Evolutionary conservation across 2,113 vertebrate species (phyloP), one percentile per base, ranked within the genome.

Genomic region (Albula glossodonta): DNA sequence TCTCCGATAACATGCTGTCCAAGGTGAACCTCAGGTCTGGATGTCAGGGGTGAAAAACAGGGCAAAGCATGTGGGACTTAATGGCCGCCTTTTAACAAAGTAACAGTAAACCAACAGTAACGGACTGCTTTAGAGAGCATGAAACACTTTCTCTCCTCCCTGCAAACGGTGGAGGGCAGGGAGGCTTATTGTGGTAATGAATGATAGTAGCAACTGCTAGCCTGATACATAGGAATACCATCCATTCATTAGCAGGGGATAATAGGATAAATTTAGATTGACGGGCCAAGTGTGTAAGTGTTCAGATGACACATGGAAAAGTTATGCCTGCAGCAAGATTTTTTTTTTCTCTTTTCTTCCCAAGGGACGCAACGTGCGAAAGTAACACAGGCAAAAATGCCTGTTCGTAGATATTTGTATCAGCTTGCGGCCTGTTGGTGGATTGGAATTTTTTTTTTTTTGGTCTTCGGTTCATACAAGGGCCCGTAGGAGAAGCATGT

Each of bases 241-340:
- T 95, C 92, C 92, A 86, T 90, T 95, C 93, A 88, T 90, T 90
- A 88, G 87, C 90, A 0, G 56, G 93, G 86, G 93, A 94, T 93
- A 92, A 95, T 95, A 94, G 93, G 96, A 96, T 95, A 95, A 94
- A 92, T 93, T 95, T 95, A 96, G 96, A 96, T 94, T 96, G 96
- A 96, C 93, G 93, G 96, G 93, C 85, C 94, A 94, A 96, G 95
- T 96, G 94, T 97, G 95, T 92, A 92, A 93, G 90, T 5, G 15
- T 49, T 79, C 25, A 66, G n/a, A 95, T 96, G 95, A 96, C 96
- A 96, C 96, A 95, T 96, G 95, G 95, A 92, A 93, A 93, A 95
- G 93, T 92, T 95, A 96, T 96, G 95, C 95, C 95, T 56, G 96
- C 92, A 0, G 84, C 90, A 92, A 96, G 93, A 93, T 87, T 91